These are phyloP conservation scores for Monoplex corrugatus DNA, from an alignment of 2,888 invertebrate genomes.

Conservation along the genomic window DNA sequence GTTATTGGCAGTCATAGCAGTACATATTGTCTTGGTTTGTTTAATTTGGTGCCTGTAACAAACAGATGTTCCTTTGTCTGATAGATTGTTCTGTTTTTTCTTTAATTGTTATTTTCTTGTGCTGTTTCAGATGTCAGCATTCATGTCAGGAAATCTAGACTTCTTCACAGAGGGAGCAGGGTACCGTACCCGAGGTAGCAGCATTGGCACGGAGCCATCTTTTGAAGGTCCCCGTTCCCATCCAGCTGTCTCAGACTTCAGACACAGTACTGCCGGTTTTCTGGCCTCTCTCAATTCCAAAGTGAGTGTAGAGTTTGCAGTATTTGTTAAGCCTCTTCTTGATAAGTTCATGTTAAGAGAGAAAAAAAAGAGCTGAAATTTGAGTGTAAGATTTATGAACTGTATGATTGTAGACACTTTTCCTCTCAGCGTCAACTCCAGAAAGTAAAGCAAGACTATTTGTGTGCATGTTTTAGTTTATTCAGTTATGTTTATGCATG, in stretches of 20 bases:
- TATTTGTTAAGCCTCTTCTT: not conserved
- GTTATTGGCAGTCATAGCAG: too few species aligned
- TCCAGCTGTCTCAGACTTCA: slow-evolving; percentile 75
- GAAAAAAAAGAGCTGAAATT: too few species aligned
- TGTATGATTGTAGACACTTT: too few species aligned
- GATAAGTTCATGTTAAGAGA: not conserved
- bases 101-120: too few species aligned
- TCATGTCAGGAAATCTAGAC: slow-evolving; percentile 75
- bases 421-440: too few species aligned
- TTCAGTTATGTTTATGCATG: too few species aligned
- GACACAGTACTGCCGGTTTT: slow-evolving; percentile 78
- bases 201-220: slow-evolving; percentile 62
- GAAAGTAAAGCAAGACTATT: not conserved
- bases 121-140: slow-evolving; percentile 74
- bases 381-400: too few species aligned
- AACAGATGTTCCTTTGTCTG: too few species aligned
- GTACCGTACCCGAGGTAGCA: slow-evolving; percentile 75
- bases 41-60: not conserved
- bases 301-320: slow-evolving; percentile 30
- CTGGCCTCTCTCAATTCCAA: slow-evolving; percentile 77
- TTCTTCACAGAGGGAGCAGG: slow-evolving; percentile 76
- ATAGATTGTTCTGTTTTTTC: too few species aligned
- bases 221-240: slow-evolving; percentile 70
- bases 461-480: too few species aligned
- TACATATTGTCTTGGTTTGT: not conserved